These are phyloP conservation scores for Muscicapa striata DNA, from an alignment of 2,797 vertebrate genomes.

Conservation along the genomic window DNA sequence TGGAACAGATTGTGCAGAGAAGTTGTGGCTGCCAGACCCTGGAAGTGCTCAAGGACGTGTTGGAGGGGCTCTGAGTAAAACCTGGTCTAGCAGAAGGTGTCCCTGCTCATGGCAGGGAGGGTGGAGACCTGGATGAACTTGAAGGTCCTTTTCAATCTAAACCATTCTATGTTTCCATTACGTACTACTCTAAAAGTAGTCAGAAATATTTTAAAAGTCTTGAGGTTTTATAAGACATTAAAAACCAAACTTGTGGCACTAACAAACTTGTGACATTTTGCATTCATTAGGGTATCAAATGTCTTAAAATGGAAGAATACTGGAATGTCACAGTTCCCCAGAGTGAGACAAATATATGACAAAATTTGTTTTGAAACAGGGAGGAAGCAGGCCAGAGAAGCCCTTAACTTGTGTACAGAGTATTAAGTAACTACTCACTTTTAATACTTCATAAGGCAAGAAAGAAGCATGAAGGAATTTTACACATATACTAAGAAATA, in stretches of 20 bases:
- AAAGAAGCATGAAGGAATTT: not conserved
- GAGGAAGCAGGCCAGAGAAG: not conserved
- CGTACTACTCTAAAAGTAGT: not conserved
- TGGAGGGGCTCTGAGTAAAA: not conserved
- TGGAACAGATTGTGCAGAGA: not conserved
- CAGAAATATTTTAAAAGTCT: not conserved
- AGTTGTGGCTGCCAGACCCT: not conserved
- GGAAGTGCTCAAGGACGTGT: not conserved
- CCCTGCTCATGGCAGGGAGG: not conserved
- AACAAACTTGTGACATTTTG: slow-evolving; percentile 6
- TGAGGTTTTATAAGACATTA: not conserved
- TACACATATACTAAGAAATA: not conserved
- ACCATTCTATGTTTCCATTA: not conserved
- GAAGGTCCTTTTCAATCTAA: not conserved
- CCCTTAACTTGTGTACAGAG: not conserved
- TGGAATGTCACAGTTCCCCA: not conserved
- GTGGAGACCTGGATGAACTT: not conserved
- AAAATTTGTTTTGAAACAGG: slow-evolving; percentile 16
- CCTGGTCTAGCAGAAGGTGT: not conserved
- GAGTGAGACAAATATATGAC: slow-evolving; percentile 2
- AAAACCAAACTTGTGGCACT: not conserved
- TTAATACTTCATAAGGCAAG: not conserved
- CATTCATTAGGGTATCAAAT: not conserved
- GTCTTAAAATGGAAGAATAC: not conserved
- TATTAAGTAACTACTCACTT: not conserved